phyloP scores from a whole-genome alignment of 92 coral and sea anemone genomes.

The Heteractis magnifica region DNA sequence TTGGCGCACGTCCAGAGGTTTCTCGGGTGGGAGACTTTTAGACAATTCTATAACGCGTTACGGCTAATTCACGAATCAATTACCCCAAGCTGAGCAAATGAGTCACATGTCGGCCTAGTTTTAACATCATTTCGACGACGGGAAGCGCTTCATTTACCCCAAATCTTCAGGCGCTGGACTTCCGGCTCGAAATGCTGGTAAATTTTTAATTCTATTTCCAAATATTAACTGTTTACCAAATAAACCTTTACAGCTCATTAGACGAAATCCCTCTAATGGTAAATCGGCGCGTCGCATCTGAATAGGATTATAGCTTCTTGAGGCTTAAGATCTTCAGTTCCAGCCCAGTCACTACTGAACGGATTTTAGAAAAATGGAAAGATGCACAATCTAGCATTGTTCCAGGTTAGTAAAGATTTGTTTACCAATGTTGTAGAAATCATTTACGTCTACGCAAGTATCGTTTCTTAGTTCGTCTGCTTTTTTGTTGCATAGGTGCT shows the following conservation, averaged over 20 bases:
- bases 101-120: neutral
- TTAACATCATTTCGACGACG: neutral
- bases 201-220: constrained; percentile 1
- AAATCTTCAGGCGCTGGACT: neutral
- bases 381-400: neutral
- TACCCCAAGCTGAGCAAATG: neutral
- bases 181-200: constrained; percentile 15
- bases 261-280: neutral
- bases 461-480: neutral
- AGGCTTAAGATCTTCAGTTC: neutral
- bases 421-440: neutral
- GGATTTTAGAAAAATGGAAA: neutral
- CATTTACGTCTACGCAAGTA: neutral
- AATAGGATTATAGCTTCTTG: neutral
- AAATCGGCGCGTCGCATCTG: neutral
- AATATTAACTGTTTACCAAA: constrained; percentile 8
- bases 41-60: neutral
- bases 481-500: constrained; percentile 15
- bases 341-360: neutral
- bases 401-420: neutral
- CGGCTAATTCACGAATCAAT: neutral
- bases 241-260: constrained; percentile 7
- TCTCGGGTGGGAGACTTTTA: neutral
- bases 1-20: constrained; percentile 1
- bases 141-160: constrained; percentile 14